Percentiles rank a stretch among this genome's conserved stretches.
phyloP scores from a whole-genome alignment of 2,797 vertebrate genomes.

The Clarias platycephalus region DNA sequence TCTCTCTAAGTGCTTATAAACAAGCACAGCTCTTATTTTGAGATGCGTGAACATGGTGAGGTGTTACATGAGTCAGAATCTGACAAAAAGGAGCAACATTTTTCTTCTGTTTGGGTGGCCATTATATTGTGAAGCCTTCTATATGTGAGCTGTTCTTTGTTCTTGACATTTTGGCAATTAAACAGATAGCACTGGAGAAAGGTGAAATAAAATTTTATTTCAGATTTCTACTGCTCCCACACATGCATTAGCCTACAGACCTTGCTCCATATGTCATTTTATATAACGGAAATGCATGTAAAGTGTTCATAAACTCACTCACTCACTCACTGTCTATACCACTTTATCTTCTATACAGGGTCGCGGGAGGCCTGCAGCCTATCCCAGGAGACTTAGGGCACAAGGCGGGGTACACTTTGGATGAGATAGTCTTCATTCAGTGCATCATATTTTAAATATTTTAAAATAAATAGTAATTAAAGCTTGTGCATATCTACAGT shows the following conservation, averaged over 20 bases:
- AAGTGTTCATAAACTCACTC: not conserved
- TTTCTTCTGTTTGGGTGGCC: conserved; percentile 23
- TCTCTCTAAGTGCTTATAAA: conserved; percentile 29
- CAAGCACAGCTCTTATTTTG: conserved; percentile 10
- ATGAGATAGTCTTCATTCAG: too few species aligned
- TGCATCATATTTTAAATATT: too few species aligned
- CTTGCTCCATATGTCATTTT: not conserved
- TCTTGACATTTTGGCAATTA: conserved; percentile 43
- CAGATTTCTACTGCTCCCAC: conserved; percentile 14
- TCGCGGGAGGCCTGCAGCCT: too few species aligned
- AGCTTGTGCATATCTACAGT: too few species aligned
- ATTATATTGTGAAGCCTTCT: conserved; percentile 27
- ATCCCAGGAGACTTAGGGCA: too few species aligned
- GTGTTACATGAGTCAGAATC: conserved; percentile 7
- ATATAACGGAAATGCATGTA: conserved; percentile 2
- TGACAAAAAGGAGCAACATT: conserved; percentile 3
- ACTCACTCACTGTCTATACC: too few species aligned
- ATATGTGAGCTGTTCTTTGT: conserved; percentile 16
- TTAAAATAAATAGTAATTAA: too few species aligned
- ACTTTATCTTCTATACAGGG: too few species aligned
- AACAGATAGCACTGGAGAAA: conserved; percentile 28
- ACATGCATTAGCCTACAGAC: conserved; percentile 28
- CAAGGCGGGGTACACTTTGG: too few species aligned
- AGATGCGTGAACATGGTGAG: conserved; percentile 2
- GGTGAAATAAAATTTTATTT: conserved; percentile 1